Percentiles rank a stretch among this genome's conserved stretches.
Conservation (phyloP, 2,113 vertebrate genomes). For the Pteruthius melanotis region DNA sequence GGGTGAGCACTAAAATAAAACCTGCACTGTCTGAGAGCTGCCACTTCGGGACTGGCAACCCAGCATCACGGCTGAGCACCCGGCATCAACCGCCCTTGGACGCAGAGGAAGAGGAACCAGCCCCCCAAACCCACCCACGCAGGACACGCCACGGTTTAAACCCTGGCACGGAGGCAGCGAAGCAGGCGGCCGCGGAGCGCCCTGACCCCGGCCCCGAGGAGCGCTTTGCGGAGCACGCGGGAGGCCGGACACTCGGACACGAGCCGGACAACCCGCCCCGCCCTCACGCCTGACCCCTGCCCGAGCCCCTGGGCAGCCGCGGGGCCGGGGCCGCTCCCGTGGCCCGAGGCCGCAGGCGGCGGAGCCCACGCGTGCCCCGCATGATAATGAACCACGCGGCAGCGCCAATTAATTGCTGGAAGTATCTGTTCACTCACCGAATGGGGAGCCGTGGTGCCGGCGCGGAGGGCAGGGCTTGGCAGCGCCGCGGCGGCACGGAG, state of each 20-base stretch:
- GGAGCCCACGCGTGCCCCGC: neutral
- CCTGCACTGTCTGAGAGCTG: neutral
- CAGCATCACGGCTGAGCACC: rapidly evolving
- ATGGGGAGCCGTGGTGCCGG: slow-evolving; percentile 18
- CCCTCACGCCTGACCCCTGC: neutral
- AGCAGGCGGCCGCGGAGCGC: rapidly evolving
- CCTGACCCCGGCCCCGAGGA: neutral
- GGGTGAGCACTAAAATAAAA: neutral
- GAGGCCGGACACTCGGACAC: neutral
- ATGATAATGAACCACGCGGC: slow-evolving; percentile 19
- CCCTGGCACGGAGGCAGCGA: neutral
- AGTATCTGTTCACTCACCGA: slow-evolving; percentile 59
- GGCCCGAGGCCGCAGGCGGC: neutral
- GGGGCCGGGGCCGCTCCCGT: neutral
- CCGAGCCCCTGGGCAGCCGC: neutral
- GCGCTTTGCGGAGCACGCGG: neutral
- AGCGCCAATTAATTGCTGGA: slow-evolving; percentile 17
- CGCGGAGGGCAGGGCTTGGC: slow-evolving; percentile 17
- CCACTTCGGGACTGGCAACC: neutral
- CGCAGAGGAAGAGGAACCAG: neutral
- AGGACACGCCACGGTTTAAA: neutral
- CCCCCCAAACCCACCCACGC: neutral
- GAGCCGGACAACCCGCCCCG: rapidly evolving
- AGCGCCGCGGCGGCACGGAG: neutral
- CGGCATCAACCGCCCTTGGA: rapidly evolving